Evolutionary conservation across 2,888 invertebrate species (phyloP).

Genomic region (Ptychoptera contaminata): DNA sequence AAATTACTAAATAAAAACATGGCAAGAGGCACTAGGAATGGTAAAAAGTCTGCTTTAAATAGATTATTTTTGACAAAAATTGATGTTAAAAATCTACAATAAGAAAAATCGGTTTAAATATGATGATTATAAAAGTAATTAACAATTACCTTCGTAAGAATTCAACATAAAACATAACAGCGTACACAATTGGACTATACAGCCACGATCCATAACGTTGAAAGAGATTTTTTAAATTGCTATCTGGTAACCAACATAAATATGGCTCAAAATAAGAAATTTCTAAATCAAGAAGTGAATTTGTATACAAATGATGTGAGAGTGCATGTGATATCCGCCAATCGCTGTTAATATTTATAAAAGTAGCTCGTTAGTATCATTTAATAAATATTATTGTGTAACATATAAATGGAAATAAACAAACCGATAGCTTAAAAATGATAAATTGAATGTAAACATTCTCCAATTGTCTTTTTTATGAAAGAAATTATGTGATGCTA

Average conservation of each 20-base stretch:
- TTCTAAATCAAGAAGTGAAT: constrained; percentile 60
- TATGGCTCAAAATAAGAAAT: constrained; percentile 51
- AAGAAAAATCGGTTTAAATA: background rate
- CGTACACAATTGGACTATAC: constrained; percentile 31
- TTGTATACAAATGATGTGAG: constrained; percentile 66
- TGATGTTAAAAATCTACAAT: constrained; percentile 9
- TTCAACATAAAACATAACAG: constrained; percentile 19
- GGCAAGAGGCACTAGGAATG: constrained; percentile 28
- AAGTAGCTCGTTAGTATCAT: no score
- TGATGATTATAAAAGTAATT: background rate
- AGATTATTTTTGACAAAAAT: constrained; percentile 20
- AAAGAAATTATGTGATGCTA: constrained; percentile 60
- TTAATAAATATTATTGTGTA: no score
- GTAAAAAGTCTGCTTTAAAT: constrained; percentile 29
- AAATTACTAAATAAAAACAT: constrained; percentile 28
- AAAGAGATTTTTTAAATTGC: constrained; percentile 33
- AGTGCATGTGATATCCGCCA: constrained; percentile 62
- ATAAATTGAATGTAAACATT: constrained; percentile 61
- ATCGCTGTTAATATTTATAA: constrained; percentile 28
- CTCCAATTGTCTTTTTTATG: constrained; percentile 61
- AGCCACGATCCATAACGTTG: constrained; percentile 37
- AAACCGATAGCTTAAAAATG: constrained; percentile 33
- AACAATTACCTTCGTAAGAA: constrained; percentile 20
- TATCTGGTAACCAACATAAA: constrained; percentile 44
- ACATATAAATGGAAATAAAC: no score